Base-by-base conservation (phyloP, 2,113 vertebrate genomes). In the Marcusenius ussheri region DNA sequence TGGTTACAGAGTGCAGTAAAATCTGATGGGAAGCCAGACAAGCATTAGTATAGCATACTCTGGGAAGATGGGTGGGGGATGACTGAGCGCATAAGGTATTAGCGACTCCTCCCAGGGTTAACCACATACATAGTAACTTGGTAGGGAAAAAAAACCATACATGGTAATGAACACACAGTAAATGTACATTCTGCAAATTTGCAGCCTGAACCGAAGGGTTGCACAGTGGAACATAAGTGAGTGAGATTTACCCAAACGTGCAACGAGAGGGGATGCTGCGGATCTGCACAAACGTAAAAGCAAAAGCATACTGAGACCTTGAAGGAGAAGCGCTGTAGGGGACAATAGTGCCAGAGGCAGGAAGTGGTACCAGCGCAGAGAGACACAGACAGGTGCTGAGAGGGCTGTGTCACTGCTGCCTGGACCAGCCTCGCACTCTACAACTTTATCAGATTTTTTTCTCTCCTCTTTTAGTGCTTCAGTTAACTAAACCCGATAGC, bases 331-430 rank as follows among this genome's bases (percentile, higher is more conserved):
- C 2, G 4, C 47, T 56, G 50, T 50, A 42, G 74, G 42, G 70
- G 46, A 51, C 70, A 42, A 2, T 6, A 10, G 24, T 53, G 47
- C 31, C 27, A 58, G 15, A 35, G 56, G 31, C 89, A 90, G 89
- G 89, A 90, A 90, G 83, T 90, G 89, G 56, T 70, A 87, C 83
- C 13, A 31, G 27, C 19, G 19, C 83, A 21, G 83, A 35, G 56
- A 50, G 8, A 87, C 8, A 42, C 89, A 90, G 89, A 10, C 45
- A 90, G 83, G 89, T 86, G 45, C 58, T 0, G 58, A 15, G 85
- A 87, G 46, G 58, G 83, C 58, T 50, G 58, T 58, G 53, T 24
- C 56, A 35, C 84, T 90, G 89, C 49, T 31, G 89, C 53, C 89
- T 15, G 5, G 15, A 47, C 50, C 50, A 47, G 47, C 85, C 27